Base-by-base conservation (phyloP, 2,113 vertebrate genomes). In the Pithys albifrons region DNA sequence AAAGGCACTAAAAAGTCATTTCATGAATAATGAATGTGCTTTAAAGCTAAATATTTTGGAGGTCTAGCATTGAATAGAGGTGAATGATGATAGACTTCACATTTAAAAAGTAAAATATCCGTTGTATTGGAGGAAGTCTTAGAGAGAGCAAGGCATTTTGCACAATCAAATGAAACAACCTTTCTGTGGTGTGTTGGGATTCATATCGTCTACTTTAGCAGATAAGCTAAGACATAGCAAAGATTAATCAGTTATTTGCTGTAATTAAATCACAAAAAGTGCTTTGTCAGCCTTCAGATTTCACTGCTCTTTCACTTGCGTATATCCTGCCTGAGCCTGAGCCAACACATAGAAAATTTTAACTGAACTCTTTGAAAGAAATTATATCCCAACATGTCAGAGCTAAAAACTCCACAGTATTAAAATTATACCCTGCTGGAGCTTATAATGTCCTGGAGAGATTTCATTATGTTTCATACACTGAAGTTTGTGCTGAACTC, bases 201-300 rank as follows among this genome's bases (percentile, higher is more conserved):
- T 94, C 67, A 14, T 92, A 62, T 81, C 9, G 87, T 93, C 88
- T 95, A 19, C 67, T 92, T 96, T 83, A 83, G 69, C 71, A 95
- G 64, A 92, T 97, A 97, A 97, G 76, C 88, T 74, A 49, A 85
- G 88, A 79, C 70, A 20, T 18, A 94, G 58, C 78, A 97, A 85
- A 82, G 91, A 96, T 96, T 96, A 96, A 96, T 97, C 95, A 86
- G 89, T 91, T 80, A 88, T 76, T 93, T 91, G 31, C 75, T 81
- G 74, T 81, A 95, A 92, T 96, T 93, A 93, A 91, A 93, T 69
- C 73, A 77, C 33, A 61, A 54, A 65, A 89, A 55, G 19, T 77
- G 64, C 79, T 86, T 69, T 1, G 3, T 89, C 80, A 85, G 71
- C 74, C 71, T 83, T 37, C 55, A 82, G 66, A 71, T 71, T 91